These are phyloP conservation scores for Carollia perspicillata DNA, from an alignment of 2,113 vertebrate species.

Conservation along the genomic window DNA sequence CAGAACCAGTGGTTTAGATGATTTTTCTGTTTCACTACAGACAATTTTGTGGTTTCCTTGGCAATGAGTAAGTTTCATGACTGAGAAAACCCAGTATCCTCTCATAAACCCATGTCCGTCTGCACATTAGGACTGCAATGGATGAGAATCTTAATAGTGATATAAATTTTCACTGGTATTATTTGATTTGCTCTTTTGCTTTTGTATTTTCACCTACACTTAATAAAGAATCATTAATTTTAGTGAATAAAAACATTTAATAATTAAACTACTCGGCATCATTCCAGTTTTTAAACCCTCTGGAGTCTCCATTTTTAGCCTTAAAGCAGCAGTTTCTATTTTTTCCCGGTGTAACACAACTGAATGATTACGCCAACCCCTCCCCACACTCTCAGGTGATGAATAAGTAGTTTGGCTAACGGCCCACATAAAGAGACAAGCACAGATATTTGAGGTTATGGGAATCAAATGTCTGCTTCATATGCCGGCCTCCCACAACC, in stretches of 20 bases:
- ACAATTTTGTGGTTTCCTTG: neutral
- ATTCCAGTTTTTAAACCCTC: neutral
- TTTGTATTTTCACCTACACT: neutral
- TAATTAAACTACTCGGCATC: neutral
- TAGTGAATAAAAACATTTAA: neutral
- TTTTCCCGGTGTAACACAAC: neutral
- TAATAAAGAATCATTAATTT: neutral
- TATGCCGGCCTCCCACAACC: neutral
- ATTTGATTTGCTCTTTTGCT: neutral
- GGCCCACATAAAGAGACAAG: neutral
- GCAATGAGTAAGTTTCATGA: neutral
- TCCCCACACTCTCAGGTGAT: neutral
- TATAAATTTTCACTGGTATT: neutral
- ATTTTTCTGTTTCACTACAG: neutral
- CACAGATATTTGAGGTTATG: neutral
- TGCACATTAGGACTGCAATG: neutral
- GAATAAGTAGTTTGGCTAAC: neutral
- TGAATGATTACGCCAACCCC: neutral
- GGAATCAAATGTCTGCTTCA: neutral
- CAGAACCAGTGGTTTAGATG: neutral
- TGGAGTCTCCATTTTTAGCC: neutral
- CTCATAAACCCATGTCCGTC: neutral
- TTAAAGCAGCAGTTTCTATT: neutral
- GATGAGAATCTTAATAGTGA: neutral
- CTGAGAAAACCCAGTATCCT: neutral